Conservation (phyloP, 2,888 invertebrate genomes). For the Agriopis leucophaearia region DNA sequence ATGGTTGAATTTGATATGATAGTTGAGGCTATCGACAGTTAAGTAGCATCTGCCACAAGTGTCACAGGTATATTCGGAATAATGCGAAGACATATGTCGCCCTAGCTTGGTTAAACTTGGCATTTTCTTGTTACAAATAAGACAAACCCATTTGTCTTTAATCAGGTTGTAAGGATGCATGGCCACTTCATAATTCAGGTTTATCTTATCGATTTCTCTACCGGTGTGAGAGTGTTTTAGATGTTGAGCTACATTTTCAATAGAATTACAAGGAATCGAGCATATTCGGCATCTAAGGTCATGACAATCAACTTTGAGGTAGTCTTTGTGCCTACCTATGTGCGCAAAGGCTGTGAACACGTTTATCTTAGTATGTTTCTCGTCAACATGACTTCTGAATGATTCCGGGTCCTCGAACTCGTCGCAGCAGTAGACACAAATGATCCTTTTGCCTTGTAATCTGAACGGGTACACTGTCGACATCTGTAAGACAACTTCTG, state of each 20-base stretch:
- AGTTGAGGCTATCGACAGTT: conserved; percentile 67
- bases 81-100: conserved; percentile 74
- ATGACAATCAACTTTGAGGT: conserved; percentile 73
- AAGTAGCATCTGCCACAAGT: conserved; percentile 72
- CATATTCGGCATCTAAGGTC: conserved; percentile 71
- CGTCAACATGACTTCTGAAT: conserved; percentile 68
- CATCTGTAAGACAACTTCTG: conserved; percentile 74
- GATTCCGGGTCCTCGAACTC: conserved; percentile 64
- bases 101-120: conserved; percentile 68
- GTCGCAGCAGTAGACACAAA: conserved; percentile 79
- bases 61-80: conserved; percentile 72
- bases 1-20: conserved; percentile 71
- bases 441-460: conserved; percentile 64
- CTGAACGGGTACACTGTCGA: conserved; percentile 78
- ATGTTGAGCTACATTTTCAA: conserved; percentile 66
- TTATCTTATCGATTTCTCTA: conserved; percentile 51
- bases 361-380: conserved; percentile 63
- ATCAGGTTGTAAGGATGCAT: conserved; percentile 72
- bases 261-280: conserved; percentile 52
- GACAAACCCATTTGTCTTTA: conserved; percentile 68
- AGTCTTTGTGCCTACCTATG: conserved; percentile 62
- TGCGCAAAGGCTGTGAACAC: conserved; percentile 73
- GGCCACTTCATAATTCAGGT: conserved; percentile 64
- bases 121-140: conserved; percentile 65
- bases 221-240: conserved; percentile 60